These are phyloP conservation scores for Cliona cf. orientalis DNA, from an alignment of 37 sponge, comb jelly and placozoan species.

Conservation along the genomic window DNA sequence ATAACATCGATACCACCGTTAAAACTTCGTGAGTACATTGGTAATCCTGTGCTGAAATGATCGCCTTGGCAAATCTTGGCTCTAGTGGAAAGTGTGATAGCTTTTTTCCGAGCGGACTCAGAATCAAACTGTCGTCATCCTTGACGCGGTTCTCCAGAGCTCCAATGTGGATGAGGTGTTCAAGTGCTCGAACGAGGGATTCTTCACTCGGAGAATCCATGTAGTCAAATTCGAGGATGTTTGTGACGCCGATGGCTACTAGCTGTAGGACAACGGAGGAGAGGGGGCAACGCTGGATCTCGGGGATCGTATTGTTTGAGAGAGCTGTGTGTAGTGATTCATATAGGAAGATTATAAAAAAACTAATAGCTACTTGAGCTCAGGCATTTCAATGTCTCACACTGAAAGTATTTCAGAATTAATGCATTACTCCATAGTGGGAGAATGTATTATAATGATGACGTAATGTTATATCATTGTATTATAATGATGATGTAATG, in stretches of 20 bases:
- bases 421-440: too few species aligned
- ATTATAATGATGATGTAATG: neutral
- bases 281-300: constrained; percentile 92
- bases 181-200: constrained; percentile 72
- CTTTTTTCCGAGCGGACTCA: constrained; percentile 77
- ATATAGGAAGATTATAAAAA: neutral
- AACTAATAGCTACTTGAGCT: neutral
- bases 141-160: constrained; percentile 61
- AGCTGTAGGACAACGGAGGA: constrained; percentile 83
- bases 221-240: constrained; percentile 90
- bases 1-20: constrained; percentile 84
- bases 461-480: neutral
- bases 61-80: constrained; percentile 71
- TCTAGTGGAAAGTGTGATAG: constrained; percentile 90
- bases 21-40: constrained; percentile 79
- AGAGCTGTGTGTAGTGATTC: constrained; percentile 30
- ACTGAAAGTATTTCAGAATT: neutral
- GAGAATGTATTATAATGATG: neutral
- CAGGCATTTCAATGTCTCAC: neutral
- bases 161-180: constrained; percentile 76
- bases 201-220: constrained; percentile 87
- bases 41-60: constrained; percentile 41
- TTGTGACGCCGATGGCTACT: constrained; percentile 78
- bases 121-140: constrained; percentile 27
- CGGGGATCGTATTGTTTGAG: constrained; percentile 75